Conservation (phyloP, 2,888 invertebrate species). For the Aspidiotus destructor region DNA sequence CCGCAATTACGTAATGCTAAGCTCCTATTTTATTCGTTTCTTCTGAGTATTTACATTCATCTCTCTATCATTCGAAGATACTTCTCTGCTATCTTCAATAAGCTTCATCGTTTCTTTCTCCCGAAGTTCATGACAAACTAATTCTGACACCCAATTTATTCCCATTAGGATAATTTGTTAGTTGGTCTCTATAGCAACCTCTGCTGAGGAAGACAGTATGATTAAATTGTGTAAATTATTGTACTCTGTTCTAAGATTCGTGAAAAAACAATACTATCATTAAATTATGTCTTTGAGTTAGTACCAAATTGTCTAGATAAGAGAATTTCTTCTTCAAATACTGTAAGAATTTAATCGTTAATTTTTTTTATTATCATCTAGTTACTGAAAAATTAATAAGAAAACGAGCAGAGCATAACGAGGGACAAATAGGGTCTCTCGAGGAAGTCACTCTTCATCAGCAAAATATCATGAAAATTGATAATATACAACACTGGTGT, state of each 20-base stretch:
- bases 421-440: conserved; percentile 72
- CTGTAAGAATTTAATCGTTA: conserved; percentile 2
- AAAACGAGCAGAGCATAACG: conserved; percentile 89
- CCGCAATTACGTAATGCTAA: too few relatives aligned
- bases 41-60: too few relatives aligned
- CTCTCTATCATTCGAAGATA: too few relatives aligned
- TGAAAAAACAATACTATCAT: background rate
- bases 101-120: too few relatives aligned
- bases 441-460: conserved; percentile 91
- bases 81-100: too few relatives aligned
- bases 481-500: conserved; percentile 81
- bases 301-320: background rate
- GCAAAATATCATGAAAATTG: conserved; percentile 85
- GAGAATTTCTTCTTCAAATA: background rate
- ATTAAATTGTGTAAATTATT: too few relatives aligned
- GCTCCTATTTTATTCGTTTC: too few relatives aligned
- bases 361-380: conserved; percentile 38
- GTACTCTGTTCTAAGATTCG: too few relatives aligned
- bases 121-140: too few relatives aligned
- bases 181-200: conserved; percentile 6
- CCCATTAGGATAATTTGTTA: background rate
- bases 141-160: too few relatives aligned
- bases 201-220: too few relatives aligned
- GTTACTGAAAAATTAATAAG: conserved; percentile 79
- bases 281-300: conserved; percentile 6